Evolutionary conservation across 1,140 invertebrate genomes (phyloP).

Genomic region (Neoseiulus cucumeris): DNA sequence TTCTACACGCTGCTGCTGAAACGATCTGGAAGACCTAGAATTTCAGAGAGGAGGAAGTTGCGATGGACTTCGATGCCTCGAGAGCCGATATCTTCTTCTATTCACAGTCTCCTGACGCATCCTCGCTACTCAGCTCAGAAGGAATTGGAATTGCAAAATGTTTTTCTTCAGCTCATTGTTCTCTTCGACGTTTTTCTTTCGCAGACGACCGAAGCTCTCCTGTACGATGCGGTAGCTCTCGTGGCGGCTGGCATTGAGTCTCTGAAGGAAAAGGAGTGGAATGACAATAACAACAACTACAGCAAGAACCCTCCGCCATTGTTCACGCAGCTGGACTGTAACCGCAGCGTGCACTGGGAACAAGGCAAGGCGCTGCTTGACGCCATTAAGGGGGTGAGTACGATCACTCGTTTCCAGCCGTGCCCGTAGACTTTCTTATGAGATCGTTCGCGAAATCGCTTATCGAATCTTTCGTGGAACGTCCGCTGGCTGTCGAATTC

Average conservation of each 20-base stretch:
- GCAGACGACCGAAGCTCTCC: constrained; percentile 31
- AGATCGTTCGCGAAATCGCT: too few species aligned
- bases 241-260: constrained; percentile 27
- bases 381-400: constrained; percentile 83
- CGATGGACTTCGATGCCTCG: too few species aligned
- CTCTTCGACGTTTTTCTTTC: constrained; percentile 14
- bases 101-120: too few species aligned
- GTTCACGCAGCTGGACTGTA: constrained; percentile 46
- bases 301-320: neutral
- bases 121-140: too few species aligned
- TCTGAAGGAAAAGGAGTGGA: constrained; percentile 15
- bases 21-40: too few species aligned
- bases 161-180: too few species aligned
- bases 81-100: too few species aligned
- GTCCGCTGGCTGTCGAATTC: too few species aligned
- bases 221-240: constrained; percentile 30
- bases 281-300: neutral
- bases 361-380: constrained; percentile 83
- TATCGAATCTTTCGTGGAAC: too few species aligned
- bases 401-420: constrained; percentile 9
- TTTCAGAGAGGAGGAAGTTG: too few species aligned
- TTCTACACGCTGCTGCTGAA: too few species aligned
- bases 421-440: neutral
- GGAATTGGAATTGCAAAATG: too few species aligned
- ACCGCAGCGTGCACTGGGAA: constrained; percentile 68